A percentile compares a stretch with the other conserved stretches of the same genome.
Evolutionary conservation across 2,113 vertebrate species (phyloP).

Genomic region (Daubentonia madagascariensis): DNA sequence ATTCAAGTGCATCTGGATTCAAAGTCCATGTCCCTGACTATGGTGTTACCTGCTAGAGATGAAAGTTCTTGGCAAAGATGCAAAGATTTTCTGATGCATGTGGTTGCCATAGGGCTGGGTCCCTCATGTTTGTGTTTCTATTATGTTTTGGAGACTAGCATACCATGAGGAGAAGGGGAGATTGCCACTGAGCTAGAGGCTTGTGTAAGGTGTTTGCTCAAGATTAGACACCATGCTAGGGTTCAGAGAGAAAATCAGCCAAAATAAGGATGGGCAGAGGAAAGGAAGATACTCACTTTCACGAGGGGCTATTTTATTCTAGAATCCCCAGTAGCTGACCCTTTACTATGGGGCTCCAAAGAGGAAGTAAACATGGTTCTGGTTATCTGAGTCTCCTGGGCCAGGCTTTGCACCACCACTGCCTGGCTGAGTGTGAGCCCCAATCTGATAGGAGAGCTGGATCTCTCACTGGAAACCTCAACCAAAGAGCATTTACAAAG

Average conservation of each 20-base stretch:
- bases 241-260: not conserved
- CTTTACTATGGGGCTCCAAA: not conserved
- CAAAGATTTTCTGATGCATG: not conserved
- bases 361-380: not conserved
- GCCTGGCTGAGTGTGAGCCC: not conserved
- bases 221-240: not conserved
- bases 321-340: not conserved
- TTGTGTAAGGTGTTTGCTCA: not conserved
- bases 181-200: not conserved
- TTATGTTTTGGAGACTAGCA: not conserved
- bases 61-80: not conserved
- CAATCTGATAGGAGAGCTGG: not conserved
- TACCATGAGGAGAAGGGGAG: not conserved
- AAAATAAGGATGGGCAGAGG: not conserved
- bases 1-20: not conserved
- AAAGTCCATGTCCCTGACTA: not conserved
- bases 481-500: not conserved
- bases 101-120: not conserved
- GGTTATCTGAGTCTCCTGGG: not conserved
- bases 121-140: accelerated
- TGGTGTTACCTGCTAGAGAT: accelerated
- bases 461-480: not conserved
- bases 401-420: not conserved
- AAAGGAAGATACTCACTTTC: not conserved
- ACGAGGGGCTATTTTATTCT: not conserved